Evolutionary conservation across 2,888 invertebrate species (phyloP), one percentile per base, ranked within the genome.

Genomic region (Alsophila aescularia): DNA sequence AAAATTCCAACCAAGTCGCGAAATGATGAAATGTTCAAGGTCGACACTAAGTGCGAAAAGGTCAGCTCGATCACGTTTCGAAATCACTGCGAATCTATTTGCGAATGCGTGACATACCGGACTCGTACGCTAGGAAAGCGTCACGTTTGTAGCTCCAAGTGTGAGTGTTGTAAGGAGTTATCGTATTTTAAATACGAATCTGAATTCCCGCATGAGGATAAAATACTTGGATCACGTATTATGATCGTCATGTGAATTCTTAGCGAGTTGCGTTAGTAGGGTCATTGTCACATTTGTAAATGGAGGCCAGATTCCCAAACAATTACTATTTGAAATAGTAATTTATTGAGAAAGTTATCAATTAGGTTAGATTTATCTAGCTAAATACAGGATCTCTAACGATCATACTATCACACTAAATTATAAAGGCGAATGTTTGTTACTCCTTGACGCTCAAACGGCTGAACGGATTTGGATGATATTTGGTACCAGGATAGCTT

Each of bases 101-200:
- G 49, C 53, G 7, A 54, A 60, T 40, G 37, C 21, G 57, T 44
- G 54, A 43, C 47, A 41, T 34, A 27, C 24, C 7, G 8, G 7
- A 24, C 36, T 32, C 12, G 12, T 24, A 18, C 18, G 21, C 14
- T 39, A 44, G 45, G 45, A 55, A 43, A 34, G 34, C 34, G 34
- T 59, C 65, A 60, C 60, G 60, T 50, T 36, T 45, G 43, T 41
- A 51, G 53, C 62, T 58, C 60, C 60, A 64, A 62, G 56, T 39
- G 41, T 54, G 40, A 31, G 39, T 58, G 51, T 54, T 32, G 62
- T 37, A 54, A 54, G 14, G 16, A 48, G 24, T 8, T 27, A 42
- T 27, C 24, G 48, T 37, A 36, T 47, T 47, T 31, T 34, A 44
- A 52, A 51, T 43, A 31, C 34, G 29, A 27, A 34, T 48, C 48